Percentiles rank a stretch among this genome's conserved stretches.
phyloP scores from a whole-genome alignment of 2,888 invertebrate species.

The Timema podura region DNA sequence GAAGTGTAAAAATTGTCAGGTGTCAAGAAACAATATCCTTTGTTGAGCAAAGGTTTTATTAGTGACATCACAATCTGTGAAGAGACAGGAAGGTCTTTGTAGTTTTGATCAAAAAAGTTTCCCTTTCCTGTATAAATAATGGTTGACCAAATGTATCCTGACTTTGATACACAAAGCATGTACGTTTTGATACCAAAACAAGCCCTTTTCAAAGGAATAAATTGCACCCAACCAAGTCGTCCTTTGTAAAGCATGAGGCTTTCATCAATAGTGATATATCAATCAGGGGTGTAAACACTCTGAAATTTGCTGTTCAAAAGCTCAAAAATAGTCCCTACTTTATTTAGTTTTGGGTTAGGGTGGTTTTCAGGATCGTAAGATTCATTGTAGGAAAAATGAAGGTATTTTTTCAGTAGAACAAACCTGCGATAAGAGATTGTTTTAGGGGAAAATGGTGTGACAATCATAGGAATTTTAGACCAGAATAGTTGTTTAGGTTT shows the following conservation, averaged over 20 bases:
- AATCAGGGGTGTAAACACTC: too few relatives aligned
- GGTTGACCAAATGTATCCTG: not conserved
- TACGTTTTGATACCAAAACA: constrained; percentile 6
- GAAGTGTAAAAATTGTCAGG: constrained; percentile 8
- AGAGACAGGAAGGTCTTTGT: not conserved
- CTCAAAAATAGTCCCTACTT: not conserved
- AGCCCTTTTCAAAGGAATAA: too few relatives aligned
- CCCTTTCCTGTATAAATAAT: too few relatives aligned
- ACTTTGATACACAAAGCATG: constrained; percentile 9
- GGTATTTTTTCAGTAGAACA: not conserved
- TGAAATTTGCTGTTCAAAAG: not conserved
- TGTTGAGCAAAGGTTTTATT: too few relatives aligned
- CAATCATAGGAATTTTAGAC: constrained; percentile 1
- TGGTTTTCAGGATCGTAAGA: not conserved
- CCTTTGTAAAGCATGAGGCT: too few relatives aligned
- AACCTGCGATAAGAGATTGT: constrained; percentile 4
- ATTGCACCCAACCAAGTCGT: too few relatives aligned
- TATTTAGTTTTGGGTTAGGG: not conserved
- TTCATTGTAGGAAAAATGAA: not conserved
- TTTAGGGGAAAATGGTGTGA: not conserved
- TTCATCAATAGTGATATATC: too few relatives aligned
- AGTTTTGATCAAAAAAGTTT: too few relatives aligned
- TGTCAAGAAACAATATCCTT: not conserved
- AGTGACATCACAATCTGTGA: too few relatives aligned
- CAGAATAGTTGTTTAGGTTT: not conserved